Base-by-base conservation (phyloP, 2,797 vertebrate species). In the Macropodus opercularis region DNA sequence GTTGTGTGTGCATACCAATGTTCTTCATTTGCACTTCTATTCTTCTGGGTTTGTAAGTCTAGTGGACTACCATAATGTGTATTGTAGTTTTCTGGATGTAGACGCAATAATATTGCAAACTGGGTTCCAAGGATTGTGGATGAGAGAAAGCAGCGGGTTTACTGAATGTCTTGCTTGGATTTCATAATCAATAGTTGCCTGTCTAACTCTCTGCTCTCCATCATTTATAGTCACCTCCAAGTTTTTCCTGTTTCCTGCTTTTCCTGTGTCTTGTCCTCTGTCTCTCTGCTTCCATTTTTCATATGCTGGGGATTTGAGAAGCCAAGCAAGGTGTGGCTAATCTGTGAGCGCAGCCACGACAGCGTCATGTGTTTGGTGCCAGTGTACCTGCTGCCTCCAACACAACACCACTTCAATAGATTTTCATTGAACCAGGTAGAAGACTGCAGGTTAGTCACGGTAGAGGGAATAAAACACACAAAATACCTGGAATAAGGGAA, bases 271-370 rank as follows among this genome's bases (percentile, higher is more conserved):
- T 72, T 73, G 63, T 74, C 54, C 43, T 40, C 14, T 22, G 11
- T 70, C 55, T 78, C 31, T 69, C 32, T 57, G 39, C 63, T 18
- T 43, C 38, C 47, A 2, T 56, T 36, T 24, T 23, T 24, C 22
- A 38, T 17, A 56, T 54, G 26, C 47, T 13, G 42, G 62, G 74
- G 77, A 71, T 87, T 84, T 85, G 57, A 41, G 62, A 49, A 79
- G 63, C 53, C 61, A 59, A 77, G 71, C 56, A 72, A 75, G 78
- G 74, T 77, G 80, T 85, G 77, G 86, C 77, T 81, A 81, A 88
- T 87, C 79, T 84, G 64, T 62, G 67, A 75, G 80, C 15, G 34
- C 75, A 79, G 65, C 66, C 74, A 63, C 48, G 66, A 52, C 46
- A 47, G 73, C 57, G 14, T 74, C 79, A 76, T 80, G 81, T 72